Percentiles rank a stretch among this genome's conserved stretches.
phyloP scores from a whole-genome alignment of 2,797 vertebrate genomes.

The Platalea minor region DNA sequence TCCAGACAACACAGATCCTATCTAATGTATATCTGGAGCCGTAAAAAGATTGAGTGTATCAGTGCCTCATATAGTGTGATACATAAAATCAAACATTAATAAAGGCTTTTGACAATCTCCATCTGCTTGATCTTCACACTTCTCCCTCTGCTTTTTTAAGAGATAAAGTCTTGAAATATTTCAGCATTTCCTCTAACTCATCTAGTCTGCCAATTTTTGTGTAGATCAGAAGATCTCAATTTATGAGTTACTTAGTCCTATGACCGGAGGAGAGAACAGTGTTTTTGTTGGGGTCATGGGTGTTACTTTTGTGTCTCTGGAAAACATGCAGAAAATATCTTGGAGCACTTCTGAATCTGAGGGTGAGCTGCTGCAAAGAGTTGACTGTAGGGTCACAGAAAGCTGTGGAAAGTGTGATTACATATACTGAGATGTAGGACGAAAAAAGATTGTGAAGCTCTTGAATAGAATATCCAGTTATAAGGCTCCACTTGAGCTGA shows the following conservation, averaged over 20 bases:
- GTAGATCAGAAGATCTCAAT: neutral
- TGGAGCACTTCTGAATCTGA: neutral
- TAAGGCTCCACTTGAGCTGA: neutral
- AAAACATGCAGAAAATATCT: neutral
- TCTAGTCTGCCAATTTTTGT: neutral
- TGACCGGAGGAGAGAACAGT: neutral
- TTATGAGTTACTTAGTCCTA: slow-evolving; percentile 21
- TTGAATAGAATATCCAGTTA: slow-evolving; percentile 11
- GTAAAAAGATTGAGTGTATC: slow-evolving; percentile 44
- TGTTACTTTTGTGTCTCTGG: neutral
- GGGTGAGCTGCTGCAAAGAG: neutral
- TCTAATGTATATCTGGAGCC: slow-evolving; percentile 29
- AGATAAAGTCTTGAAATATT: slow-evolving; percentile 42
- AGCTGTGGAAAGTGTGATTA: neutral
- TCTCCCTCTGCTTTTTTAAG: slow-evolving; percentile 22
- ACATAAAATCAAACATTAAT: slow-evolving; percentile 59
- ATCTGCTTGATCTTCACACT: slow-evolving; percentile 62
- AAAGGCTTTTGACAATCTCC: slow-evolving; percentile 60
- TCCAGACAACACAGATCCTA: slow-evolving; percentile 24
- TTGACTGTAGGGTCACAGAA: neutral
- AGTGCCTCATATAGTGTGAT: slow-evolving; percentile 11
- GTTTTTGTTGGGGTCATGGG: neutral
- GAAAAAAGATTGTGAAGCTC: slow-evolving; percentile 10
- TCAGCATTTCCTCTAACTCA: slow-evolving; percentile 26
- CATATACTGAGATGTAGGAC: neutral